Conservation (phyloP, 2,888 invertebrate genomes). For the Anodontia alba region DNA sequence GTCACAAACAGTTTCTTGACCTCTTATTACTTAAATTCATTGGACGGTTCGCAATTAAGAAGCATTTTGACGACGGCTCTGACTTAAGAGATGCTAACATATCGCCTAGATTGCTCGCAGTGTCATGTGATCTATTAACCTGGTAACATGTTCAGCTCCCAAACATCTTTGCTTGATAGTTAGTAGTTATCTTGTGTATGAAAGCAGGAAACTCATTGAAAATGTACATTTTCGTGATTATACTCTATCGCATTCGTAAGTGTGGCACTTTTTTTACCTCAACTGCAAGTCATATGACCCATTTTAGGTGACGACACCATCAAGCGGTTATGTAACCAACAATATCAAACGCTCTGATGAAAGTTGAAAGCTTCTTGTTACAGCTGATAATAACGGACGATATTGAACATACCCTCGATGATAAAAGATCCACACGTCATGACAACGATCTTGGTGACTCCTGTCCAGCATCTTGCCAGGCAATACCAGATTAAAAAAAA, state of each 20-base stretch:
- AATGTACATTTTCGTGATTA: not conserved
- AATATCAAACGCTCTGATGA: not conserved
- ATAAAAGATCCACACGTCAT: slow-evolving; percentile 8
- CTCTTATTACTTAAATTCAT: too few relatives aligned
- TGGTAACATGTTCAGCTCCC: not conserved
- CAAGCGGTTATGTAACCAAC: not conserved
- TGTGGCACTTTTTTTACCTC: not conserved
- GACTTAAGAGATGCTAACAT: too few relatives aligned
- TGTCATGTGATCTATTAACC: too few relatives aligned
- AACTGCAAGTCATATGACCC: not conserved
- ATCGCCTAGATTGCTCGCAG: too few relatives aligned
- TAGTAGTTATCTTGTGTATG: not conserved
- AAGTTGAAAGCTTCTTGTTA: not conserved
- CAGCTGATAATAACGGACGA: slow-evolving; percentile 12
- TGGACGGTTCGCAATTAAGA: too few relatives aligned
- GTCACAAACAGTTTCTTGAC: too few relatives aligned
- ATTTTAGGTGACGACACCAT: not conserved
- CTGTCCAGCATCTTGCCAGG: not conserved
- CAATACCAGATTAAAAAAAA: not conserved
- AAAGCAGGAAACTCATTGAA: slow-evolving; percentile 3
- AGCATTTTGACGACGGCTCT: too few relatives aligned
- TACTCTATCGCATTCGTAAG: not conserved
- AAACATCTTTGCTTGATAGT: slow-evolving; percentile 18
- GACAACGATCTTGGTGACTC: slow-evolving; percentile 1
- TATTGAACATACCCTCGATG: slow-evolving; percentile 2